phyloP scores from a whole-genome alignment of 2,113 vertebrate species.

The Hepsetus odoe region DNA sequence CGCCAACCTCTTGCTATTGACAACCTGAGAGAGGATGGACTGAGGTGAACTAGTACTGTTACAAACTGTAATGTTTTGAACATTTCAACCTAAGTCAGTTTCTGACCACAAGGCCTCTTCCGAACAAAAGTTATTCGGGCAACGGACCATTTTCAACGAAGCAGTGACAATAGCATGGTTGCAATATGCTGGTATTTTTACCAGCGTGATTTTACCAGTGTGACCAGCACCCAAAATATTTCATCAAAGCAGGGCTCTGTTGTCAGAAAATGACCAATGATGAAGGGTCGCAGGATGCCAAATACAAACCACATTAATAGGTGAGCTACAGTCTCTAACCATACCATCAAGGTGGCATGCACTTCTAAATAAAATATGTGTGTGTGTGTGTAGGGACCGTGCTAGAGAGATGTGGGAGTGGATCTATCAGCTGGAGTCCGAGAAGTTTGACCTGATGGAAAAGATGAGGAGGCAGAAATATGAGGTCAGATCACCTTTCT shows the following conservation, averaged over 20 bases:
- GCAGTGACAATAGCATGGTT: not conserved
- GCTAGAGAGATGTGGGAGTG: constrained; percentile 85
- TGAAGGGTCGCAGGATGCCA: too few relatives aligned
- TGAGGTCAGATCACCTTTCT: constrained; percentile 71
- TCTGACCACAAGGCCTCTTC: not conserved
- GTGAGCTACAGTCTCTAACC: too few relatives aligned
- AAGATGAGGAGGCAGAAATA: constrained; percentile 86
- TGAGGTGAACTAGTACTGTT: constrained; percentile 69
- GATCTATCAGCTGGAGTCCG: constrained; percentile 87
- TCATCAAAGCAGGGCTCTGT: too few relatives aligned
- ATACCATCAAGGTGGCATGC: too few relatives aligned
- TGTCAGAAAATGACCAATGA: too few relatives aligned
- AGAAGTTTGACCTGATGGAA: constrained; percentile 87
- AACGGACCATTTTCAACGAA: not conserved
- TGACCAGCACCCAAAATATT: too few relatives aligned
- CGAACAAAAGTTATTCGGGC: too few relatives aligned
- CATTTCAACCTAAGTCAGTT: too few relatives aligned
- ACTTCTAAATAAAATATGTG: not conserved
- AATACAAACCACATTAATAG: too few relatives aligned
- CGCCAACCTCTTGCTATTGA: constrained; percentile 76
- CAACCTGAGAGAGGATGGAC: constrained; percentile 77
- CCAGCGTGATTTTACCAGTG: too few relatives aligned
- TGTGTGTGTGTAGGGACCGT: constrained; percentile 65
- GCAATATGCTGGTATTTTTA: not conserved
- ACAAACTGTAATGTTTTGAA: too few relatives aligned